phyloP scores from a whole-genome alignment of 2,888 invertebrate species.

The Bombylius major region DNA sequence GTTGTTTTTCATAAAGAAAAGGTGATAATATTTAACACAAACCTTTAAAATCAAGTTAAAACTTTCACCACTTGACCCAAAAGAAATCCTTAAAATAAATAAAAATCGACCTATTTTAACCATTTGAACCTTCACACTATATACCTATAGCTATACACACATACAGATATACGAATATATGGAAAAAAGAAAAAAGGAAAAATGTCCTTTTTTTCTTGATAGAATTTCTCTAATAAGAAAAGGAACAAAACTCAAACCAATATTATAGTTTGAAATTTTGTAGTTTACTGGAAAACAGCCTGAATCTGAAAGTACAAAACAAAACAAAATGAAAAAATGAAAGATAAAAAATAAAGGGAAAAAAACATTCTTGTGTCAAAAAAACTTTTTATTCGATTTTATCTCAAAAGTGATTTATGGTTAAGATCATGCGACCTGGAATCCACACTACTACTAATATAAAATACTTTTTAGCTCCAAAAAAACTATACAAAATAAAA shows the following conservation, averaged over 20 bases:
- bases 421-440: conserved; percentile 1
- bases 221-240: background rate
- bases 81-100: background rate
- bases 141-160: too few relatives aligned
- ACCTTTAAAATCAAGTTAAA: background rate
- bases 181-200: too few relatives aligned
- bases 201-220: too few relatives aligned
- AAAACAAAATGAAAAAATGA: too few relatives aligned
- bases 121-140: too few relatives aligned
- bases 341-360: background rate
- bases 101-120: background rate
- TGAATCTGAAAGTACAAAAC: too few relatives aligned
- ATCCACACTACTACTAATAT: background rate
- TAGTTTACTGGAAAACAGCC: too few relatives aligned
- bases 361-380: conserved; percentile 7
- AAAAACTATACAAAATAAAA: too few relatives aligned
- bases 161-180: too few relatives aligned
- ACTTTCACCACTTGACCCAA: background rate
- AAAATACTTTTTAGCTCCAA: background rate
- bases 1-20: background rate
- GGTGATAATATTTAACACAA: background rate
- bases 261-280: too few relatives aligned
- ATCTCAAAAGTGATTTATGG: conserved; percentile 12
- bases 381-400: conserved; percentile 12
- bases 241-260: background rate